Conservation (phyloP, 2,797 vertebrate species). For the Thamnophis elegans region DNA sequence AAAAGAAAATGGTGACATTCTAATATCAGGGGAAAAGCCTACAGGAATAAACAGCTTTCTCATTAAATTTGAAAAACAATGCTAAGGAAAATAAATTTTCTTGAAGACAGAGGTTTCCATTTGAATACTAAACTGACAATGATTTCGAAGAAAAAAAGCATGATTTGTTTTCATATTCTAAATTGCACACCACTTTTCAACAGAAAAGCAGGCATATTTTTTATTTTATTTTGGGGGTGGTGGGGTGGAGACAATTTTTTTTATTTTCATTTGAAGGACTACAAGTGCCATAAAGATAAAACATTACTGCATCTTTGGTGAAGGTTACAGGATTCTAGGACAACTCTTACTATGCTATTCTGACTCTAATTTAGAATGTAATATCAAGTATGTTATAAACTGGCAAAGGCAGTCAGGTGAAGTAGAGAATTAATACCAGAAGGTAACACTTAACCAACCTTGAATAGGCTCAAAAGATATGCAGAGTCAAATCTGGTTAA, state of each 20-base stretch:
- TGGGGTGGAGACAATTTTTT: neutral
- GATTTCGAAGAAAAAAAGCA: neutral
- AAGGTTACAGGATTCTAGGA: neutral
- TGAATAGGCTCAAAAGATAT: neutral
- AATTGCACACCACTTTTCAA: neutral
- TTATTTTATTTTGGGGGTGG: neutral
- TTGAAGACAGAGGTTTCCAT: neutral
- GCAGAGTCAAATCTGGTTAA: neutral
- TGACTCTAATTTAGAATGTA: neutral
- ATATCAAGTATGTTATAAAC: neutral
- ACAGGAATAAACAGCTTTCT: neutral
- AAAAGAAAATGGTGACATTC: constrained; percentile 15
- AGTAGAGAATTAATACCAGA: neutral
- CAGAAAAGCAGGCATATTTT: neutral
- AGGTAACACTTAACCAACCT: neutral
- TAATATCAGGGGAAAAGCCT: neutral
- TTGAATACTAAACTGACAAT: constrained; percentile 1
- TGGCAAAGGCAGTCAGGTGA: neutral
- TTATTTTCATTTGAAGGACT: neutral
- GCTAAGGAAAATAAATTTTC: neutral
- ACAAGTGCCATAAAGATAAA: neutral
- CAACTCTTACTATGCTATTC: neutral
- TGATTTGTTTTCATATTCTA: neutral
- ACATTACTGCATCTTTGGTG: neutral
- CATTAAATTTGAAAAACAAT: neutral